Evolutionary conservation across 2,113 vertebrate genomes (phyloP), one percentile per base, ranked within the genome.

Genomic region (Anseranas semipalmata): DNA sequence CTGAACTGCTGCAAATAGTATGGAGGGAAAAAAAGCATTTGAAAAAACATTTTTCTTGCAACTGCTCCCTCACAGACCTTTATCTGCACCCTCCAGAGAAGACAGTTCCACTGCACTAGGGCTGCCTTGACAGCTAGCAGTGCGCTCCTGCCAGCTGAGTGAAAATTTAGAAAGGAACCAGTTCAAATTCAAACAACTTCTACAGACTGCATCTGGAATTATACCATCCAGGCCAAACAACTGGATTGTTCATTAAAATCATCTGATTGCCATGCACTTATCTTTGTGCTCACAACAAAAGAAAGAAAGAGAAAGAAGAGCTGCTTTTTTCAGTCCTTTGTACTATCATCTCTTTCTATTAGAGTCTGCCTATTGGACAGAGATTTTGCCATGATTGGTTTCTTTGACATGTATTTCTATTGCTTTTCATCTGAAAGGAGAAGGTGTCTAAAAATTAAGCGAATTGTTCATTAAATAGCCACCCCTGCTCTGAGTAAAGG

Each of bases 381-480:
- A 91, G 89, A 92, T 96, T 97, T 96, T 92, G 65, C 91, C 10
- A 1, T 92, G 96, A 97, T 96, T 97, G 67, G 84, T 96, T 97
- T 98, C 95, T 96, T 94, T 95, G 80, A 93, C 41, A 14, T 37
- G 39, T 41, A 33, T 95, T 65, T 87, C 95, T 80, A 39, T 89
- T 95, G 94, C 96, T 96, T 97, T 98, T 97, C 95, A 95, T 96
- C 93, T 94, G 91, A 96, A 97, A 92, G 93, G 90, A 95, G 93
- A 97, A 89, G 87, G 90, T 93, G 91, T 65, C 83, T 84, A 93
- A 93, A 96, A 97, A 98, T 98, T 98, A 97, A 97, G 90, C 28
- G 67, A 97, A 89, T 97, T 97, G 96, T 97, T 98, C 97, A 97
- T 97, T 97, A 97, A 93, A 97, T 50, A 96, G 91, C 33, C 20